These are phyloP conservation scores for Ellobius talpinus DNA, from an alignment of 2,113 vertebrate genomes.

Conservation along the genomic window DNA sequence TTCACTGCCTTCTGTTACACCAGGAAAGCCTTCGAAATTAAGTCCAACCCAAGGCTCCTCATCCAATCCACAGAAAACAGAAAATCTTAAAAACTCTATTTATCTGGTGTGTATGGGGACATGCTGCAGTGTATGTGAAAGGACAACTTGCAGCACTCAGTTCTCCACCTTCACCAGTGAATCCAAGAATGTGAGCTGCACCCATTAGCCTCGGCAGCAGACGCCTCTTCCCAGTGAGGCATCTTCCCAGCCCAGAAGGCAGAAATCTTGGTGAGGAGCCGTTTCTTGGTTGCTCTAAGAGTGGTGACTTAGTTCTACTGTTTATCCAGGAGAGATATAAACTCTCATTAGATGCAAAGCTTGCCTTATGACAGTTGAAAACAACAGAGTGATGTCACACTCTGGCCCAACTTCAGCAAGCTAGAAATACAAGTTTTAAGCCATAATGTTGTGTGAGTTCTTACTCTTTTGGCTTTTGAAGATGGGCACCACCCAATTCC, in stretches of 20 bases:
- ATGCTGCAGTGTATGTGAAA: neutral
- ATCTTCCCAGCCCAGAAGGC: neutral
- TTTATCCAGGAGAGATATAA: slow-evolving; percentile 5
- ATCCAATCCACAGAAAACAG: neutral
- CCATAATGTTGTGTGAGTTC: neutral
- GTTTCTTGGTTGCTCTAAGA: neutral
- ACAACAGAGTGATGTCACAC: neutral
- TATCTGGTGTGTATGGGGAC: neutral
- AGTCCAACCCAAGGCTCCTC: neutral
- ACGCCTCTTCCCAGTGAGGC: too few relatives aligned
- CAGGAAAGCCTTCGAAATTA: neutral
- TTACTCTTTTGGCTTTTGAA: too few relatives aligned
- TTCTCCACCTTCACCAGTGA: neutral
- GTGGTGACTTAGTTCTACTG: neutral
- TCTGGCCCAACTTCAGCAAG: neutral
- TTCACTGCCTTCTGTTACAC: neutral
- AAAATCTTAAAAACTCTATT: neutral
- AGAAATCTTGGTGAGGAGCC: neutral
- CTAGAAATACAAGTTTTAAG: slow-evolving; percentile 23
- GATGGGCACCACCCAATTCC: too few relatives aligned
- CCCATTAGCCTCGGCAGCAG: neutral
- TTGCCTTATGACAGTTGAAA: neutral
- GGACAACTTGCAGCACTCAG: neutral
- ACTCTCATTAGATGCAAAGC: neutral
- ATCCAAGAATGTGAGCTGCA: neutral